phyloP scores from a whole-genome alignment of 2,113 vertebrate genomes.

The Semicossyphus pulcher region DNA sequence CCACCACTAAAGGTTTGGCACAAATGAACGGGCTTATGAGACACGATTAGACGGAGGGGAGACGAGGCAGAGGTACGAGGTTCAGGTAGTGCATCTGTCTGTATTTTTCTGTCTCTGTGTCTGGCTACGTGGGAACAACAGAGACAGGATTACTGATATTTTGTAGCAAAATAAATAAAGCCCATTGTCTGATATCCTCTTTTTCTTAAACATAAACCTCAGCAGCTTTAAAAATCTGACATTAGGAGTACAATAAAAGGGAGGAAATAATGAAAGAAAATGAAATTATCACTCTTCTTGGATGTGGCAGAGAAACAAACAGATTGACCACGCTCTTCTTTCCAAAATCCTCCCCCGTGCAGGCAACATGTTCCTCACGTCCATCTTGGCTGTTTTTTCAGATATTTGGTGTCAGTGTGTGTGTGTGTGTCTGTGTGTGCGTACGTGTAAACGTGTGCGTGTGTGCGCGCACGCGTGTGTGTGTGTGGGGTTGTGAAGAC shows the following conservation, averaged over 20 bases:
- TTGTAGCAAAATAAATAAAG: constrained; percentile 51
- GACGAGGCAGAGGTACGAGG: constrained; percentile 6
- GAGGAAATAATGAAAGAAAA: constrained; percentile 79
- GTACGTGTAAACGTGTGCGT: constrained; percentile 30
- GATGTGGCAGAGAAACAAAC: constrained; percentile 86
- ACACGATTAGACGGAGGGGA: constrained; percentile 35
- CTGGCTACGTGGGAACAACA: constrained; percentile 19
- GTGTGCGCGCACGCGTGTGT: constrained; percentile 26
- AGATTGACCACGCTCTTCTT: constrained; percentile 87
- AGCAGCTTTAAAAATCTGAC: constrained; percentile 69
- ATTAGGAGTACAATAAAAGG: constrained; percentile 67
- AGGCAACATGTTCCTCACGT: constrained; percentile 88
- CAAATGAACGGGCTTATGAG: constrained; percentile 58
- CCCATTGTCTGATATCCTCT: constrained; percentile 51
- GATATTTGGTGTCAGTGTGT: constrained; percentile 79
- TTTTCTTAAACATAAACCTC: constrained; percentile 57
- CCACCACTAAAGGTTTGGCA: constrained; percentile 44
- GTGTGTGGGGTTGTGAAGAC: constrained; percentile 70
- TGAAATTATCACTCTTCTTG: constrained; percentile 85
- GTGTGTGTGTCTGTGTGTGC: constrained; percentile 56
- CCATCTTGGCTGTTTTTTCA: constrained; percentile 85
- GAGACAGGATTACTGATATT: constrained; percentile 23
- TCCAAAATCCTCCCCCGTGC: constrained; percentile 89
- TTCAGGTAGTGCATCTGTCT: constrained; percentile 48
- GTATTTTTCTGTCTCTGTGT: constrained; percentile 36